These are phyloP conservation scores for Leptinotarsa haldemani DNA, from an alignment of 2,888 invertebrate genomes.

Conservation along the genomic window DNA sequence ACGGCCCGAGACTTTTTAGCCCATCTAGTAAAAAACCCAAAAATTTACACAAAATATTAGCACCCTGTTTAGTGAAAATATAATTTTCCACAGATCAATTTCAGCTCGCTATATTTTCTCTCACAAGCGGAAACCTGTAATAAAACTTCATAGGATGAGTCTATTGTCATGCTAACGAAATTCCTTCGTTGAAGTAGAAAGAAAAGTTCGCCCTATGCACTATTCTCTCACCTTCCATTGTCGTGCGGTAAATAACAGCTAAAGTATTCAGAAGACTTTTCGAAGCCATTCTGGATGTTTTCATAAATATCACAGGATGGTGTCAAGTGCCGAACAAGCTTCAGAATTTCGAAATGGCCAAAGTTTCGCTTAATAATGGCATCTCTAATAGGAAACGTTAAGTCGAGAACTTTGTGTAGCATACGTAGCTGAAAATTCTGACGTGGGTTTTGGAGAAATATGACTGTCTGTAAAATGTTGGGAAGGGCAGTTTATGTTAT, in stretches of 20 bases:
- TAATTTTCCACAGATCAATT: no score
- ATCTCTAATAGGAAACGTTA: neutral
- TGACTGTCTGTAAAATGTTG: neutral
- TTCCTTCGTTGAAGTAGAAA: neutral
- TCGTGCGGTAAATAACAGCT: neutral
- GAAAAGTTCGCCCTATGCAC: neutral
- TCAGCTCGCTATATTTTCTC: no score
- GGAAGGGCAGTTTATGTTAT: neutral
- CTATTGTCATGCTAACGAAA: neutral
- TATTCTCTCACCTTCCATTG: slow-evolving; percentile 3
- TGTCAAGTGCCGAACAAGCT: slow-evolving; percentile 2
- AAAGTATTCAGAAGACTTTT: neutral
- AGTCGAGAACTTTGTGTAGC: neutral
- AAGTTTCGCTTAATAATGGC: slow-evolving; percentile 6
- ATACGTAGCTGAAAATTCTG: slow-evolving; percentile 4
- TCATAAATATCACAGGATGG: slow-evolving; percentile 12
- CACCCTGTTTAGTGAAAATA: no score
- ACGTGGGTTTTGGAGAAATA: neutral
- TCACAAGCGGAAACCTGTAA: no score
- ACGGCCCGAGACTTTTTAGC: no score
- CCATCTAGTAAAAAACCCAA: no score
- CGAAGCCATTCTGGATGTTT: slow-evolving; percentile 1
- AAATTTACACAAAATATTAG: no score
- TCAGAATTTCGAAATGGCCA: slow-evolving; percentile 1
- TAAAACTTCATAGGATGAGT: neutral